Evolutionary conservation across 2,113 vertebrate species (phyloP).

Genomic region (Rhagologus leucostigma): DNA sequence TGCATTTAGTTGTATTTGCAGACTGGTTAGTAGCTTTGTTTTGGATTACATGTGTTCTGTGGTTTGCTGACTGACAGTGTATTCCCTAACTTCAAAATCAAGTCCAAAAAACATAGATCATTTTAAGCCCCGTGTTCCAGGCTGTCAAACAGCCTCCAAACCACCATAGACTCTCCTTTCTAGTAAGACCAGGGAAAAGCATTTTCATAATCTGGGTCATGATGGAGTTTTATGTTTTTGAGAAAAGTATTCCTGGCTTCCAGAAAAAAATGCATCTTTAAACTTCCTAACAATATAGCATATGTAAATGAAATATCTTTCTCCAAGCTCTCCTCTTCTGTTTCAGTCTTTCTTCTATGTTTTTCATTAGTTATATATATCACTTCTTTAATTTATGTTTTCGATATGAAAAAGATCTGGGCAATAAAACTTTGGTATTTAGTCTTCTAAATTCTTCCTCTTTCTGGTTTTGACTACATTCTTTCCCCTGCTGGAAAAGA

Average conservation of each 20-base stretch:
- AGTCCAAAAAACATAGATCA: slow-evolving; percentile 26
- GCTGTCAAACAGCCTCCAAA: slow-evolving; percentile 25
- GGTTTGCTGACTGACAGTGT: neutral
- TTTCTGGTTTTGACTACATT: neutral
- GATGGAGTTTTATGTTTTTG: neutral
- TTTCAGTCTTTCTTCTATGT: neutral
- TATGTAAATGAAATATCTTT: neutral
- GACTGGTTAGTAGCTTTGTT: neutral
- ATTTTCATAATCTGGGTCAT: neutral
- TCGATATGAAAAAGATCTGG: neutral
- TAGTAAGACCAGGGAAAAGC: neutral
- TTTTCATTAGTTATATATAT: neutral
- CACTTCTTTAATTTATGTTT: neutral
- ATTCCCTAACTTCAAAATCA: neutral
- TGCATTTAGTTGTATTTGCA: neutral
- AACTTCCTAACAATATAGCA: neutral
- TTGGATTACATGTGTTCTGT: neutral
- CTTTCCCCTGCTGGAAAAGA: neutral
- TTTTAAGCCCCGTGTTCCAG: neutral
- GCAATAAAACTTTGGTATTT: neutral
- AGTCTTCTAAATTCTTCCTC: neutral
- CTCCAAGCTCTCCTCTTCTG: neutral
- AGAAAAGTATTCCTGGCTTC: neutral
- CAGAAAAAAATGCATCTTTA: neutral
- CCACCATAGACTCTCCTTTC: neutral